Percentiles rank a stretch among this genome's conserved stretches.
Evolutionary conservation across 2,113 vertebrate genomes (phyloP).

Genomic region (Grus americana): DNA sequence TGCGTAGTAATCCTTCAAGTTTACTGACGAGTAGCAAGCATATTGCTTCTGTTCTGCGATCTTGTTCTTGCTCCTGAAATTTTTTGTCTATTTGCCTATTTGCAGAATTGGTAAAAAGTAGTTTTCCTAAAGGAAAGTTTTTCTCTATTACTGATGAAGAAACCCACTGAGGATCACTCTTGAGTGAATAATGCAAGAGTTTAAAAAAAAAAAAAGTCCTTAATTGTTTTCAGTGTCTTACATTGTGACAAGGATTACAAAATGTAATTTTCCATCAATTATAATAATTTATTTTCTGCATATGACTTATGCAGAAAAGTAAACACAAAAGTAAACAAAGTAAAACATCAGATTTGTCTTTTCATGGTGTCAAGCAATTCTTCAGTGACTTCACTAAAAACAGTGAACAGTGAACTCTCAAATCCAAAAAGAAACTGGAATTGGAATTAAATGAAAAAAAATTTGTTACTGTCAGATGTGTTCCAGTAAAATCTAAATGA

Average conservation of each 20-base stretch:
- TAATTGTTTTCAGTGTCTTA: neutral
- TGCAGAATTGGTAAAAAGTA: neutral
- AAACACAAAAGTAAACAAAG: neutral
- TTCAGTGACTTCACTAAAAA: neutral
- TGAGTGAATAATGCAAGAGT: neutral
- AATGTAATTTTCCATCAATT: neutral
- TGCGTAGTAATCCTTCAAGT: neutral
- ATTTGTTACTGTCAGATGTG: neutral
- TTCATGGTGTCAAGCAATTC: neutral
- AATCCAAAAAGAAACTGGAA: neutral
- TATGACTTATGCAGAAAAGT: neutral
- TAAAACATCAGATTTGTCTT: neutral
- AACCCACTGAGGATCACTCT: neutral
- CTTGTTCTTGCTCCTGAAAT: neutral
- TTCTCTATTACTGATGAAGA: neutral
- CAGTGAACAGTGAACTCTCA: neutral
- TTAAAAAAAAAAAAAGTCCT: neutral
- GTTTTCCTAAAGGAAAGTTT: neutral
- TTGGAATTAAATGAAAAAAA: neutral
- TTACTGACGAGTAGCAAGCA: neutral
- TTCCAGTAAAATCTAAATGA: neutral
- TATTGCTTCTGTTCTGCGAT: neutral
- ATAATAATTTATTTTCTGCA: neutral
- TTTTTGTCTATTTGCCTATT: neutral
- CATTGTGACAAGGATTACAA: neutral